Conservation (phyloP, 2,888 invertebrate genomes). For the Leptopilina syphax region DNA sequence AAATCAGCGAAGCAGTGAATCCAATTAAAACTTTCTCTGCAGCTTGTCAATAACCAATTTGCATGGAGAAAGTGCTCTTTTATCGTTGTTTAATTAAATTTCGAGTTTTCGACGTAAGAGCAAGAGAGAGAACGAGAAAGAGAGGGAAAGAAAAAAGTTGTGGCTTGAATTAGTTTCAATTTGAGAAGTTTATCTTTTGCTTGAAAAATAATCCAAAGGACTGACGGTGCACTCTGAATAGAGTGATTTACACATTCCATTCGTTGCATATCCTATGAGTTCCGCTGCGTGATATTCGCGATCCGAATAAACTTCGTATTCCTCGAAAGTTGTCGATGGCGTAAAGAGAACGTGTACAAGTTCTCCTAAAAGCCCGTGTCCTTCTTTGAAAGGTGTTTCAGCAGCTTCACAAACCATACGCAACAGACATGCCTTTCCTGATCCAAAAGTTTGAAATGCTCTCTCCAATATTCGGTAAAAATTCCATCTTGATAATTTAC, state of each 20-base stretch:
- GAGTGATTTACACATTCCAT: slow-evolving; percentile 76
- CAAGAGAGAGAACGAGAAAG: too few species aligned
- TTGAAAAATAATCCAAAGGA: slow-evolving; percentile 78
- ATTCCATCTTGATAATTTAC: slow-evolving; percentile 78
- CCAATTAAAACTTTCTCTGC: slow-evolving; percentile 22
- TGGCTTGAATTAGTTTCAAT: neutral
- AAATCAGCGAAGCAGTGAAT: slow-evolving; percentile 1
- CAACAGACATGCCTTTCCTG: slow-evolving; percentile 82
- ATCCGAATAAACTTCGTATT: slow-evolving; percentile 81
- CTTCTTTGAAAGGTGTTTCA: slow-evolving; percentile 82
- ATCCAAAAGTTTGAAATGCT: slow-evolving; percentile 75
- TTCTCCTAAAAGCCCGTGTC: slow-evolving; percentile 86
- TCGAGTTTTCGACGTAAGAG: neutral
- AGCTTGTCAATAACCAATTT: neutral
- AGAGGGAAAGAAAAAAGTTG: neutral
- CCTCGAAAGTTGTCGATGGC: slow-evolving; percentile 83
- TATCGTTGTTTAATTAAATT: slow-evolving; percentile 4
- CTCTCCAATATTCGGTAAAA: slow-evolving; percentile 82
- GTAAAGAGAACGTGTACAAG: slow-evolving; percentile 86
- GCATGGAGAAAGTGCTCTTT: neutral
- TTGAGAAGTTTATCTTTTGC: slow-evolving; percentile 30
- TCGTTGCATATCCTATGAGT: slow-evolving; percentile 62
- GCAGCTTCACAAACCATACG: slow-evolving; percentile 88
- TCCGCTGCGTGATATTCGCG: slow-evolving; percentile 86
- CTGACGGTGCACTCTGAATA: slow-evolving; percentile 81